These are phyloP conservation scores for Corella eumyota DNA, from an alignment of 23 tunicate species.

Conservation along the genomic window DNA sequence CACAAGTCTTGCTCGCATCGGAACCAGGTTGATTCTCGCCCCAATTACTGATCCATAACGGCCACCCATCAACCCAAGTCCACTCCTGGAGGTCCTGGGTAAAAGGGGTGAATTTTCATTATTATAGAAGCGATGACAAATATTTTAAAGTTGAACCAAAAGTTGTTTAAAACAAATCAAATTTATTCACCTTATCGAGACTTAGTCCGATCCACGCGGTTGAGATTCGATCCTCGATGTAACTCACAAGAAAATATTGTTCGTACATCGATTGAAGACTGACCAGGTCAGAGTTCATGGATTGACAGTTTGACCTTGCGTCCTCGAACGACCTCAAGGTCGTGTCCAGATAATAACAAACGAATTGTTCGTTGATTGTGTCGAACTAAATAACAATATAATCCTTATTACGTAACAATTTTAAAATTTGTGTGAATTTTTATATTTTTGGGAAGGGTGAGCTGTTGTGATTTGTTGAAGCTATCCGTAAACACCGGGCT, in stretches of 20 bases:
- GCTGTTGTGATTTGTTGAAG: too few relatives aligned
- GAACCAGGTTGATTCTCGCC: constrained; percentile 63
- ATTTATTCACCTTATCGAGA: constrained; percentile 28
- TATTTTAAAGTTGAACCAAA: too few relatives aligned
- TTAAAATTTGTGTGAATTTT: too few relatives aligned
- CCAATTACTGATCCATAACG: constrained; percentile 91
- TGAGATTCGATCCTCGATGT: constrained; percentile 22
- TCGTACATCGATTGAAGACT: constrained; percentile 60
- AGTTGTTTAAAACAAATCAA: background rate
- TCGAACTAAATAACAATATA: constrained; percentile 41
- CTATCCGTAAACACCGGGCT: too few relatives aligned
- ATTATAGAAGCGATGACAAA: too few relatives aligned
- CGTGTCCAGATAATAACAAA: constrained; percentile 54
- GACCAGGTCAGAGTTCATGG: constrained; percentile 39
- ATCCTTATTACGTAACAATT: too few relatives aligned
- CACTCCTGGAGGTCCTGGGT: constrained; percentile 47
- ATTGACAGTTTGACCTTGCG: constrained; percentile 38
- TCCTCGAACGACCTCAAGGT: constrained; percentile 40
- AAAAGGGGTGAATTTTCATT: background rate
- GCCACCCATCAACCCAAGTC: constrained; percentile 89
- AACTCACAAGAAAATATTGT: constrained; percentile 68
- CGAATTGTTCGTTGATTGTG: constrained; percentile 30
- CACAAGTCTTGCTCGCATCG: constrained; percentile 46
- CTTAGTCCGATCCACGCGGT: constrained; percentile 72
- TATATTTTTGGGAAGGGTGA: too few relatives aligned